These are phyloP conservation scores for Samia ricini DNA, from an alignment of 1,140 invertebrate genomes.

Conservation along the genomic window DNA sequence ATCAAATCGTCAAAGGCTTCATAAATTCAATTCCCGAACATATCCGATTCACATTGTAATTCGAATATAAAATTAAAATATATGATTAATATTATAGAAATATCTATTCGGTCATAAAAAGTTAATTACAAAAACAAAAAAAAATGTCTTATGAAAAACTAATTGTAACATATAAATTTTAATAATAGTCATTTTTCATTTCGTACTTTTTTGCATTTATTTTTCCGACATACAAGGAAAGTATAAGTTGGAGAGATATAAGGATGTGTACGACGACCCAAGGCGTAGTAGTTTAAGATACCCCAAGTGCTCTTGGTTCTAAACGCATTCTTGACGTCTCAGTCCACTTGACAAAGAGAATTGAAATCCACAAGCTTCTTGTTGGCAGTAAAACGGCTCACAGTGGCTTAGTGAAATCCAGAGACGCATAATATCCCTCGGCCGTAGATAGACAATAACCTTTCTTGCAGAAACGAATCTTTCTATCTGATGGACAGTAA, in stretches of 20 bases:
- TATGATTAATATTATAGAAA: too few species aligned
- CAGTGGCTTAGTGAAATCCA: slow-evolving; percentile 36
- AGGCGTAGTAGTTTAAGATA: slow-evolving; percentile 26
- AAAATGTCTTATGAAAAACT: too few species aligned
- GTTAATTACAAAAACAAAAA: too few species aligned
- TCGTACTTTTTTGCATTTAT: slow-evolving; percentile 8
- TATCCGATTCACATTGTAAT: too few species aligned
- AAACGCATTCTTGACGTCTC: slow-evolving; percentile 42
- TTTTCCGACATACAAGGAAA: neutral
- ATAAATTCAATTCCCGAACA: too few species aligned
- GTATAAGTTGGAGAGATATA: neutral
- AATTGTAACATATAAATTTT: too few species aligned
- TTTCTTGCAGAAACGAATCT: neutral
- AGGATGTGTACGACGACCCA: neutral
- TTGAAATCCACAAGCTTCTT: slow-evolving; percentile 48
- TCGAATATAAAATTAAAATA: too few species aligned
- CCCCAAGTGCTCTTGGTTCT: slow-evolving; percentile 39
- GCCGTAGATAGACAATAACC: slow-evolving; percentile 5
- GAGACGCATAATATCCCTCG: neutral
- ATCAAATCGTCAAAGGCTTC: too few species aligned
- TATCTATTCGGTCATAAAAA: too few species aligned
- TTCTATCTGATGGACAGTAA: neutral
- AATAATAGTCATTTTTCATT: too few species aligned
- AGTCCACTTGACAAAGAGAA: slow-evolving; percentile 45
- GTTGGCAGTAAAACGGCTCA: slow-evolving; percentile 37